A percentile compares a stretch with the other conserved stretches of the same genome.
Evolutionary conservation across 2,888 invertebrate genomes (phyloP).

Genomic region (Phorcus lineatus): DNA sequence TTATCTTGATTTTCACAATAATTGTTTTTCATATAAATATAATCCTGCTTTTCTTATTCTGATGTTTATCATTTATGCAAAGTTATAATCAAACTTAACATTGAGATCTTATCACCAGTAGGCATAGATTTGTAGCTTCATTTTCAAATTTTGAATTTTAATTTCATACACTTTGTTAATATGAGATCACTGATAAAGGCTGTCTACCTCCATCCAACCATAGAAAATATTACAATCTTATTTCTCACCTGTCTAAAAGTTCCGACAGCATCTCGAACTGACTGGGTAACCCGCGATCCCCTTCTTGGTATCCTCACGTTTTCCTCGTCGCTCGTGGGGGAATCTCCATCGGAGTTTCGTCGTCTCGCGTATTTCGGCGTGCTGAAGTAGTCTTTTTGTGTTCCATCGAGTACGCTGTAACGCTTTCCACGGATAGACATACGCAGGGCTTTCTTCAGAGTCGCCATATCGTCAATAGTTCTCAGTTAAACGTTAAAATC

Average conservation of each 20-base stretch:
- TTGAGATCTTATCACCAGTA: too few relatives aligned
- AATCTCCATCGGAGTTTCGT: slow-evolving; percentile 20
- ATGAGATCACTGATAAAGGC: too few relatives aligned
- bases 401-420: slow-evolving; percentile 54
- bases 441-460: slow-evolving; percentile 49
- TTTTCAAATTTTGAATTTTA: too few relatives aligned
- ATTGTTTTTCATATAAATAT: too few relatives aligned
- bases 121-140: too few relatives aligned
- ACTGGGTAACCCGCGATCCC: slow-evolving; percentile 56
- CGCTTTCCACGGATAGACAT: slow-evolving; percentile 52
- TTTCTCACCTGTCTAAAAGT: slow-evolving; percentile 59
- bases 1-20: too few relatives aligned
- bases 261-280: slow-evolving; percentile 67
- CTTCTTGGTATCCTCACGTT: slow-evolving; percentile 37
- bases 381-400: slow-evolving; percentile 55
- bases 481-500: neutral
- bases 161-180: too few relatives aligned
- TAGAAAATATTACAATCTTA: too few relatives aligned
- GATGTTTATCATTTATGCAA: too few relatives aligned
- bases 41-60: too few relatives aligned
- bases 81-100: too few relatives aligned
- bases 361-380: slow-evolving; percentile 43
- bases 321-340: slow-evolving; percentile 13
- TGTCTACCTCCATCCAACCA: too few relatives aligned
- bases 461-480: slow-evolving; percentile 27